Base-by-base conservation (phyloP, 2,797 vertebrate species). In the Sparidentex hasta region DNA sequence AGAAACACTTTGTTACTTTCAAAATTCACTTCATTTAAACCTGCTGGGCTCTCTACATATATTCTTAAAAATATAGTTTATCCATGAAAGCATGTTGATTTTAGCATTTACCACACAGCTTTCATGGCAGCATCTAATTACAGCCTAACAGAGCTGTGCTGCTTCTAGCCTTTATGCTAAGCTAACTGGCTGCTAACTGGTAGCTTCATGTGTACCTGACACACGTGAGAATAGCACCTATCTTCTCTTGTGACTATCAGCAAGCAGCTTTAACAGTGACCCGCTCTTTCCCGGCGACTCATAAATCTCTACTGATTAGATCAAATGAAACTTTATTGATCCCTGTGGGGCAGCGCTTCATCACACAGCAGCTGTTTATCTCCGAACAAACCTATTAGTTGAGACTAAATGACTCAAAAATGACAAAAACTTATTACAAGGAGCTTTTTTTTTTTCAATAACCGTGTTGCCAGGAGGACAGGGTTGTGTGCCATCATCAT, bases 281-380 rank as follows among this genome's bases (percentile, higher is more conserved):
- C 18, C 1, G 1, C 20, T 52, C n/a, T 27, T 66, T 59, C 59
- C 8, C 18, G n/a, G 20, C 41, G 11, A 47, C 16, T 41, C 41
- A 65, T 54, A 70, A 21, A 62, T 67, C 41, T 48, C 7, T n/a
- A 14, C 27, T 20, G 56, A 65, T 75, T 23, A 23, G 33, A 71
- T 48, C 11, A 64, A 47, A 72, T 64, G n/a, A 21, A 51, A 63
- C 38, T 23, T 21, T 76, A 79, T 71, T 75, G 57, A 71, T 71
- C 67, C 23, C 76, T 41, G 41, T 18, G 3, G 29, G 57, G 48
- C 1, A 27, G 1, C 0, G 7, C 41, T 78, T 12, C 17, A 69
- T 71, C 25, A 33, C 21, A 11, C 25, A 9, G 27, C 48, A 23
- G 17, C 51, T 23, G 23, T 13, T 14, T 17, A 21, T 27, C 11